Evolutionary conservation across 2,797 vertebrate genomes (phyloP).

Genomic region (Holocentrus rufus): DNA sequence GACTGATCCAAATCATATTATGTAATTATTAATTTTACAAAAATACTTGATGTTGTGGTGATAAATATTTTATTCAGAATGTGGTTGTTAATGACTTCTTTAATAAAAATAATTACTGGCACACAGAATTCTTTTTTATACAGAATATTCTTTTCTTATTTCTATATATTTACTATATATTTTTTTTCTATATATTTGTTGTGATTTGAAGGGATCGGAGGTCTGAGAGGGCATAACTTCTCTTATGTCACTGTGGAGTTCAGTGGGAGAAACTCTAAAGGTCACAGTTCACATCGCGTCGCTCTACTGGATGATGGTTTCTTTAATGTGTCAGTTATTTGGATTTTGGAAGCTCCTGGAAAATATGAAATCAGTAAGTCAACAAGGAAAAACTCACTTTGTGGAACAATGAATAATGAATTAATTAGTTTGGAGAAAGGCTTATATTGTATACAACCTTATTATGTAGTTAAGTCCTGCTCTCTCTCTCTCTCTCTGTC

Average conservation of each 20-base stretch:
- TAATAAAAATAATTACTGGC: not conserved
- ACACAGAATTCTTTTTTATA: too few species aligned
- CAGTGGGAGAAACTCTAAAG: conserved; percentile 46
- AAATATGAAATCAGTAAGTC: conserved; percentile 67
- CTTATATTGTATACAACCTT: not conserved
- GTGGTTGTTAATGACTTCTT: not conserved
- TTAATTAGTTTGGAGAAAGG: not conserved
- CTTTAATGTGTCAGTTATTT: conserved; percentile 60
- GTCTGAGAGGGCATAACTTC: conserved; percentile 41
- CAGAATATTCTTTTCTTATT: too few species aligned
- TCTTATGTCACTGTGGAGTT: conserved; percentile 63
- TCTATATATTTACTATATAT: too few species aligned
- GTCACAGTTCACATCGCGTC: conserved; percentile 64
- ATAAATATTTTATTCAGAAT: not conserved
- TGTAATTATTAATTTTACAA: not conserved
- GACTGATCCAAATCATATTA: not conserved
- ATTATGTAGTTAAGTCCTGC: not conserved
- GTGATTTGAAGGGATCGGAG: conserved; percentile 57
- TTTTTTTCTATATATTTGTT: not conserved
- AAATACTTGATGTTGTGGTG: not conserved
- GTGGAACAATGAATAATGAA: not conserved
- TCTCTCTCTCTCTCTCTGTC: not conserved
- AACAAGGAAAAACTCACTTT: conserved; percentile 4
- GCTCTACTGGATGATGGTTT: conserved; percentile 62
- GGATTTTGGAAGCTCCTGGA: conserved; percentile 59